Percentiles rank a stretch among this genome's conserved stretches.
Evolutionary conservation across 2,888 invertebrate species (phyloP).

Genomic region (Nysson spinosus): DNA sequence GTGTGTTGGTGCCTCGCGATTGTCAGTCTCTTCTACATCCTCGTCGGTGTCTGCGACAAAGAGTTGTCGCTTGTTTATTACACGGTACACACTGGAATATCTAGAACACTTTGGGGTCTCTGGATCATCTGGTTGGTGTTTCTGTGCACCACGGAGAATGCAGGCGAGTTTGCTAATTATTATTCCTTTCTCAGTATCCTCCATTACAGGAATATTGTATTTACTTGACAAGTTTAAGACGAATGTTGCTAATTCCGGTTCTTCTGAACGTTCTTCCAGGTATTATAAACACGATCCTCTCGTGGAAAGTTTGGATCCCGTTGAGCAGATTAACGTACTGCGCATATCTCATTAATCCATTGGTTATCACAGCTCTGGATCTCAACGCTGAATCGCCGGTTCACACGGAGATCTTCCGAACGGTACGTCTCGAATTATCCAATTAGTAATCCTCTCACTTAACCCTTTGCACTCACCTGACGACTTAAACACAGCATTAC

Average conservation of each 20-base stretch:
- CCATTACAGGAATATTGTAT: too few relatives aligned
- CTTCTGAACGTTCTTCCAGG: too few relatives aligned
- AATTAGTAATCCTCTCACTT: too few relatives aligned
- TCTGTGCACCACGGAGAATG: constrained; percentile 80
- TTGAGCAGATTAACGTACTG: constrained; percentile 81
- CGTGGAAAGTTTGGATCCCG: constrained; percentile 70
- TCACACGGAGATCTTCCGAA: constrained; percentile 69
- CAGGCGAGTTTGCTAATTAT: too few relatives aligned
- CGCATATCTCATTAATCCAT: constrained; percentile 81
- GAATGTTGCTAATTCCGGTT: too few relatives aligned
- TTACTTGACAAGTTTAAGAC: neutral
- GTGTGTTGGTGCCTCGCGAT: constrained; percentile 75
- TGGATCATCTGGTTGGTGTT: constrained; percentile 80
- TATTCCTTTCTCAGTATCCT: too few relatives aligned
- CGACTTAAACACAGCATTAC: too few relatives aligned
- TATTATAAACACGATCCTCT: constrained; percentile 75
- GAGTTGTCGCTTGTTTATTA: constrained; percentile 77
- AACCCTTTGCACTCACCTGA: too few relatives aligned
- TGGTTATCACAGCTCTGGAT: constrained; percentile 78
- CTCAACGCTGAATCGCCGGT: constrained; percentile 67
- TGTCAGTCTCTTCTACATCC: constrained; percentile 74
- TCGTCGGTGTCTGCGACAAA: constrained; percentile 76
- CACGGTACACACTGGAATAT: constrained; percentile 78
- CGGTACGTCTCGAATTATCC: constrained; percentile 74
- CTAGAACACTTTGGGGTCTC: constrained; percentile 79